Percentiles rank a stretch among this genome's conserved stretches.
These are phyloP conservation scores for Champsocephalus gunnari DNA, from an alignment of 2,797 vertebrate genomes.

Conservation along the genomic window DNA sequence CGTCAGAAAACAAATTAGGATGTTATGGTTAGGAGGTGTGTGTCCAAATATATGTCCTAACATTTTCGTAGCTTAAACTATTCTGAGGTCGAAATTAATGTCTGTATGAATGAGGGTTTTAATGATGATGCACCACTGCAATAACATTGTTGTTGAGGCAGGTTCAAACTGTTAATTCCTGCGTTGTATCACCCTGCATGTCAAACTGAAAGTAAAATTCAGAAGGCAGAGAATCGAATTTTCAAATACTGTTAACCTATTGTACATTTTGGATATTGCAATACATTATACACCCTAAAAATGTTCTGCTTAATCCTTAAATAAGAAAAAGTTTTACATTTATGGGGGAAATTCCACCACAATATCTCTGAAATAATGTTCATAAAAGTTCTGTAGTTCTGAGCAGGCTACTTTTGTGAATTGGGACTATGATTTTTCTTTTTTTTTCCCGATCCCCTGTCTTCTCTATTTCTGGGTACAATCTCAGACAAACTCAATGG, in stretches of 20 bases:
- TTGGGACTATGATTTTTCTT: conserved; percentile 1
- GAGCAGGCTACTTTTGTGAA: conserved; percentile 36
- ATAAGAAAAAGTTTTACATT: background rate
- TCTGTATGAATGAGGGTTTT: conserved; percentile 22
- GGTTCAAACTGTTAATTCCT: conserved; percentile 44
- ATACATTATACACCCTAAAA: background rate
- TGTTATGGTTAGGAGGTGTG: conserved; percentile 22
- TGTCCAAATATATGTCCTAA: conserved; percentile 5
- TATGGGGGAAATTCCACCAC: background rate
- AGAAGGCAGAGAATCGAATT: conserved; percentile 16
- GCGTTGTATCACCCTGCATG: conserved; percentile 42
- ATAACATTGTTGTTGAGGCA: conserved; percentile 36
- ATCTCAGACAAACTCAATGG: conserved; percentile 65
- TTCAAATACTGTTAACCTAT: conserved; percentile 20
- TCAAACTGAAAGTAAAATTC: conserved; percentile 26
- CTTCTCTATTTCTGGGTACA: conserved; percentile 68
- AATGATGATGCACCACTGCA: conserved; percentile 20
- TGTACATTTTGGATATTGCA: conserved; percentile 7
- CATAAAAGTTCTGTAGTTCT: conserved; percentile 26
- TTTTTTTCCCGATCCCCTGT: conserved; percentile 58
- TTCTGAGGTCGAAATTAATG: conserved; percentile 32
- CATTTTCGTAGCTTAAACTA: conserved; percentile 36
- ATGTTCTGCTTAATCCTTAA: background rate
- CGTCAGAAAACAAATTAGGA: conserved; percentile 21
- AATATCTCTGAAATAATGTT: conserved; percentile 10